These are phyloP conservation scores for Dinoponera quadriceps DNA, from an alignment of 1,140 invertebrate genomes.

Conservation along the genomic window DNA sequence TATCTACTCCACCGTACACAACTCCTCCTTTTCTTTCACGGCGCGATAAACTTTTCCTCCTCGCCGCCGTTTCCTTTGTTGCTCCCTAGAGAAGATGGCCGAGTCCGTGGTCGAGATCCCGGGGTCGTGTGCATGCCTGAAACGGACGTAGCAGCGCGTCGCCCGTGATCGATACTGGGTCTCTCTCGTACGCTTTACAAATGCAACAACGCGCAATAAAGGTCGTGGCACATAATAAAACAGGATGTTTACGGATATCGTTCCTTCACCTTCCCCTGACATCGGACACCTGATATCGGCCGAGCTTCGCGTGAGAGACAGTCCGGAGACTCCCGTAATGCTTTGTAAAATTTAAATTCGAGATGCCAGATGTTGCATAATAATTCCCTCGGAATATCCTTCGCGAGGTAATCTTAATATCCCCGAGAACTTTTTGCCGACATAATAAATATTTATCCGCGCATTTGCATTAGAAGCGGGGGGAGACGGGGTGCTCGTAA, in stretches of 20 bases:
- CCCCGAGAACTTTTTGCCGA: constrained; percentile 32
- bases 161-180: constrained; percentile 27
- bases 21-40: background rate
- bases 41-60: constrained; percentile 42
- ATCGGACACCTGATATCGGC: background rate
- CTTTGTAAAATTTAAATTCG: constrained; percentile 60
- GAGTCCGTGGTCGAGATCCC: constrained; percentile 3
- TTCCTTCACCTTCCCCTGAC: background rate
- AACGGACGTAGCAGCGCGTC: constrained; percentile 18
- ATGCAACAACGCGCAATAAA: constrained; percentile 56
- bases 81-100: constrained; percentile 30
- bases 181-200: constrained; percentile 42
- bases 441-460: constrained; percentile 58
- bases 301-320: constrained; percentile 14
- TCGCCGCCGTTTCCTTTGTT: constrained; percentile 42
- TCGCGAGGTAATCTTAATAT: constrained; percentile 49
- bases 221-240: constrained; percentile 47
- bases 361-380: constrained; percentile 65
- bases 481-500: constrained; percentile 11
- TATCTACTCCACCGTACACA: background rate
- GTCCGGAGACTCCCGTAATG: constrained; percentile 14
- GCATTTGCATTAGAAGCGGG: constrained; percentile 39
- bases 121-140: constrained; percentile 14
- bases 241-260: constrained; percentile 35
- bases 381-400: constrained; percentile 51